Percentiles rank a stretch among this genome's conserved stretches.
phyloP scores from a whole-genome alignment of 2,888 invertebrate genomes.

The Ennomos quercinarius region DNA sequence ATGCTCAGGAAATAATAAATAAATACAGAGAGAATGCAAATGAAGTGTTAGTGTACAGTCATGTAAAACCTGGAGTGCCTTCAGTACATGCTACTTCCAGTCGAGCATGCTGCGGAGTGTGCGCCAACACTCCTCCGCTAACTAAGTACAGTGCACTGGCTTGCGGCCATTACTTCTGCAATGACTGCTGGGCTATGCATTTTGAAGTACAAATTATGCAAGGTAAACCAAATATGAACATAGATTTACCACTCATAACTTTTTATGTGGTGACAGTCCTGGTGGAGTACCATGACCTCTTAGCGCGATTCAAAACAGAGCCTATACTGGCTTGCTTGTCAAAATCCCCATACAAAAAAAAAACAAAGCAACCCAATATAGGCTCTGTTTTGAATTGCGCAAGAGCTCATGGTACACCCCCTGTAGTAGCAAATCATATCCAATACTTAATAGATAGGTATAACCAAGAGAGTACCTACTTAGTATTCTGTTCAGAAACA shows the following conservation, averaged over 20 bases:
- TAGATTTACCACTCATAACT: neutral
- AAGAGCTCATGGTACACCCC: no score
- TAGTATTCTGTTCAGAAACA: no score
- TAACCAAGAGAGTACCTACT: no score
- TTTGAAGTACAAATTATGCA: constrained; percentile 98
- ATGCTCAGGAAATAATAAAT: constrained; percentile 91
- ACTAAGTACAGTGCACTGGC: constrained; percentile 92
- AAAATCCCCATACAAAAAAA: no score
- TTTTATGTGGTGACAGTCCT: neutral
- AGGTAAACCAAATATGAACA: constrained; percentile 81
- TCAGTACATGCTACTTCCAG: constrained; percentile 61
- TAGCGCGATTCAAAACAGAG: no score
- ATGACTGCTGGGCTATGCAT: constrained; percentile 98
- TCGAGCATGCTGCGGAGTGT: constrained; percentile 90
- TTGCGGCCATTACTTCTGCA: constrained; percentile 97
- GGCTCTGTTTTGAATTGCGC: no score
- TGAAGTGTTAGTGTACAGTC: constrained; percentile 84
- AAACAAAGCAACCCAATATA: no score
- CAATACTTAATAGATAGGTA: no score
- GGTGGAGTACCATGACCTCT: no score
- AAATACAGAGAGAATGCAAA: constrained; percentile 93
- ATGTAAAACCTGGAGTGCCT: constrained; percentile 73
- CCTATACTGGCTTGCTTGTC: no score
- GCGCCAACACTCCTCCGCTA: constrained; percentile 87
- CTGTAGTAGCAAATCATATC: no score